Base-by-base conservation (phyloP, 2,797 vertebrate species). In the Arnoldichthys spilopterus region DNA sequence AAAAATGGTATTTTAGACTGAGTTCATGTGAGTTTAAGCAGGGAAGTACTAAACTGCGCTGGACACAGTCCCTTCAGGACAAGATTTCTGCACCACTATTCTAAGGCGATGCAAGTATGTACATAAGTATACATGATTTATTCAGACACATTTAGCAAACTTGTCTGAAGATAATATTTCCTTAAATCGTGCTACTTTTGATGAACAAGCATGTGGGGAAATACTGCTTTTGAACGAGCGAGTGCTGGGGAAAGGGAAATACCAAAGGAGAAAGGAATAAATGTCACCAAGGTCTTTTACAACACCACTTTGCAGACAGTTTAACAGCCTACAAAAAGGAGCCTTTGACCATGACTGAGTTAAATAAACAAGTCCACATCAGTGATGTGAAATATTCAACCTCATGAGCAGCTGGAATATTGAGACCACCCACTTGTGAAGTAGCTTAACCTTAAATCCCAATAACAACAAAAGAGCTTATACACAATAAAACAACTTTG, bases 311-410 rank as follows among this genome's bases (percentile, higher is more conserved):
- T 62, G 20, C 53, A 51, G 66, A 45, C 68, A 32, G n/a, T 72
- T 78, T 15, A 78, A 63, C 6, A 24, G 34, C 20, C 11, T 71
- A 34, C 26, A 76, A 34, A 58, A 26, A 71, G 73, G 34, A 64
- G 59, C 73, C 26, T 72, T 64, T 24, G 28, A 58, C 73, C 51
- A 22, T 64, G 62, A 58, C 18, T n/a, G 4, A 45, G 53, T 79
- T 69, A 66, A 80, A 74, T 67, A 80, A 84, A 77, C 73, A 84
- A 34, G 61, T 68, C 54, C 64, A 45, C 3, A 18, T 59, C 40
- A 20, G 30, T 6, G 43, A 53, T 40, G 37, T 76, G n/a, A n/a
- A 77, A 71, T 68, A 71, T 71, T 67, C 18, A 56, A 84, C 54
- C 32, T 51, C 3, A 26, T 0, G 18, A 13, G 26, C n/a, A 49